Percentiles rank a stretch among this genome's conserved stretches.
Conservation (phyloP, 2,113 vertebrate genomes). For the Rhipidura dahli region DNA sequence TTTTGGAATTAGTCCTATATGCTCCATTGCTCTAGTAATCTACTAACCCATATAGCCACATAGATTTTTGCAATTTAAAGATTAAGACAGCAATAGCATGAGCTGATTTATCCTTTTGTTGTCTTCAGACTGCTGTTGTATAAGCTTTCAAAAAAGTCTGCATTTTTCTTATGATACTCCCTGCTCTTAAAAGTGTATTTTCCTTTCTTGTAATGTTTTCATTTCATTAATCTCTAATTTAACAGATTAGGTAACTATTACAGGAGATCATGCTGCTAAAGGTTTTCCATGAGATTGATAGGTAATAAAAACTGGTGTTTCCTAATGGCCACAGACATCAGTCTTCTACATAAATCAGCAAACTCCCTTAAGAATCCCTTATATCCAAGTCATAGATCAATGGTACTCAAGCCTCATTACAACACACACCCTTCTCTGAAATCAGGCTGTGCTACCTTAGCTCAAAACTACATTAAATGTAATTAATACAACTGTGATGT, state of each 20-base stretch:
- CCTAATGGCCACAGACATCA: constrained; percentile 59
- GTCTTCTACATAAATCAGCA: constrained; percentile 63
- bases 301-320: constrained; percentile 55
- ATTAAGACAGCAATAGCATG: not conserved
- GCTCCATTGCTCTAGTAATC: not conserved
- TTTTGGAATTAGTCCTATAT: not conserved
- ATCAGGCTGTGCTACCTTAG: constrained; percentile 13
- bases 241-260: constrained; percentile 52
- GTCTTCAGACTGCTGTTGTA: not conserved
- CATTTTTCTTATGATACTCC: not conserved
- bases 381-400: constrained; percentile 54
- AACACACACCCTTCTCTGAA: not conserved
- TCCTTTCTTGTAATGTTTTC: not conserved
- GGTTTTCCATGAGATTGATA: constrained; percentile 49
- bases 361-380: constrained; percentile 56
- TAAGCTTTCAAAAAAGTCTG: not conserved
- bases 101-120: not conserved
- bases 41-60: not conserved
- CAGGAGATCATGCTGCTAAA: constrained; percentile 10
- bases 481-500: constrained; percentile 50
- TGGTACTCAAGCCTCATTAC: constrained; percentile 59
- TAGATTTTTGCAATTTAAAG: not conserved
- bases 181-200: not conserved
- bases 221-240: constrained; percentile 54
- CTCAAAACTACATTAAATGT: constrained; percentile 56